phyloP scores from a whole-genome alignment of 2,113 vertebrate species.

The Orycteropus afer region DNA sequence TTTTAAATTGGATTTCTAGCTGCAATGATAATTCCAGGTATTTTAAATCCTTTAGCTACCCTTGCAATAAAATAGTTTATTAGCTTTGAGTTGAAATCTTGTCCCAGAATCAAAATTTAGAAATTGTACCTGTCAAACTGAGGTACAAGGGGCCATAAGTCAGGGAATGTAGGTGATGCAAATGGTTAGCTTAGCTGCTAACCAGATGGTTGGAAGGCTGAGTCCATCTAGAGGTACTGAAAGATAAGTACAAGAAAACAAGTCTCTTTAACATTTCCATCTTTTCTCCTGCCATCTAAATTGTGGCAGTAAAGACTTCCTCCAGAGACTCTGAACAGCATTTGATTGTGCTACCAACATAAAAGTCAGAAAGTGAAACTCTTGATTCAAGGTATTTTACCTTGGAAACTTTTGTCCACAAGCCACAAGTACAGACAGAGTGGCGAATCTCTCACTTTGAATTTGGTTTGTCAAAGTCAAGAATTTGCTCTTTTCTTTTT shows the following conservation, averaged over 20 bases:
- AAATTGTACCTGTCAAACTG: not conserved
- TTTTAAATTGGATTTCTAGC: not conserved
- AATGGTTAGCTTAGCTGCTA: not conserved
- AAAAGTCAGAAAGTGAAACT: not conserved
- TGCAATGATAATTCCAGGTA: not conserved
- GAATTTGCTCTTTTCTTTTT: conserved; percentile 6
- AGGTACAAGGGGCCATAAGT: not conserved
- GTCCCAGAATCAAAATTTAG: not conserved
- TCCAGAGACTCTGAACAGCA: not conserved
- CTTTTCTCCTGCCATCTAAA: not conserved
- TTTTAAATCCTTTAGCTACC: not conserved
- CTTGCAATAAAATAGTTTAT: not conserved
- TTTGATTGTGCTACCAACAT: not conserved
- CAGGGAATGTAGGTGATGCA: not conserved
- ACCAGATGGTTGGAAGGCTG: too few relatives aligned
- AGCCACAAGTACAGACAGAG: not conserved
- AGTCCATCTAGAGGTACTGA: too few relatives aligned
- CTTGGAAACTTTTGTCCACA: not conserved
- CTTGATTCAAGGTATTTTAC: not conserved
- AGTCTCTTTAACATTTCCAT: not conserved
- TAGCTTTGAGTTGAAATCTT: not conserved
- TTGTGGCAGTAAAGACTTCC: not conserved
- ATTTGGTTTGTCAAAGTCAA: not conserved
- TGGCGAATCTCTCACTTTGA: not conserved
- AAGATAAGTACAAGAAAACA: not conserved